A percentile compares a stretch with the other conserved stretches of the same genome.
Evolutionary conservation across 2,888 invertebrate species (phyloP).

Genomic region (Acanthosepion lycidas): DNA sequence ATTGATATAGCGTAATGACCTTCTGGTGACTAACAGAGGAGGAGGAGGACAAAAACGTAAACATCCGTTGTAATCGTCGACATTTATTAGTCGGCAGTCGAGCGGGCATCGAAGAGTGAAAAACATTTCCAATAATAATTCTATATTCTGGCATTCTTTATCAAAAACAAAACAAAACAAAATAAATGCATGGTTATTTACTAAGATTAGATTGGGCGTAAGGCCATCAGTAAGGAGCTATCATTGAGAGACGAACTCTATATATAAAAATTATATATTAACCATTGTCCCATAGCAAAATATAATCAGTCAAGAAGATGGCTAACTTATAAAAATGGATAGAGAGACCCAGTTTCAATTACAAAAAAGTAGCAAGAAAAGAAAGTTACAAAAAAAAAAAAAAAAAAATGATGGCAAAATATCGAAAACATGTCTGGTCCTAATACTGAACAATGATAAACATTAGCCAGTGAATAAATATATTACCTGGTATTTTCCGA

Average conservation of each 20-base stretch:
- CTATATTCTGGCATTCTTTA: not conserved
- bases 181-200: no score
- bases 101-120: not conserved
- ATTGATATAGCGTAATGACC: not conserved
- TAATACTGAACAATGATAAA: not conserved
- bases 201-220: no score
- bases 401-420: no score
- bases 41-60: not conserved
- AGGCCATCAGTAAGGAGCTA: no score
- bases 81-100: not conserved
- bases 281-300: no score
- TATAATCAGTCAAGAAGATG: no score
- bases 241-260: no score
- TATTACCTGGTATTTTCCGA: not conserved
- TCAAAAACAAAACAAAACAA: not conserved
- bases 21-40: not conserved
- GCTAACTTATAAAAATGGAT: no score
- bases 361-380: no score
- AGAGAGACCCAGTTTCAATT: no score
- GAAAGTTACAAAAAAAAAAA: no score
- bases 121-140: not conserved
- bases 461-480: not conserved
- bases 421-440: not conserved
- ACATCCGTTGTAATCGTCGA: not conserved
- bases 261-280: no score